Percentiles rank a stretch among this genome's conserved stretches.
These are phyloP conservation scores for Notolepis coatsorum DNA, from an alignment of 2,797 vertebrate species.

Conservation along the genomic window DNA sequence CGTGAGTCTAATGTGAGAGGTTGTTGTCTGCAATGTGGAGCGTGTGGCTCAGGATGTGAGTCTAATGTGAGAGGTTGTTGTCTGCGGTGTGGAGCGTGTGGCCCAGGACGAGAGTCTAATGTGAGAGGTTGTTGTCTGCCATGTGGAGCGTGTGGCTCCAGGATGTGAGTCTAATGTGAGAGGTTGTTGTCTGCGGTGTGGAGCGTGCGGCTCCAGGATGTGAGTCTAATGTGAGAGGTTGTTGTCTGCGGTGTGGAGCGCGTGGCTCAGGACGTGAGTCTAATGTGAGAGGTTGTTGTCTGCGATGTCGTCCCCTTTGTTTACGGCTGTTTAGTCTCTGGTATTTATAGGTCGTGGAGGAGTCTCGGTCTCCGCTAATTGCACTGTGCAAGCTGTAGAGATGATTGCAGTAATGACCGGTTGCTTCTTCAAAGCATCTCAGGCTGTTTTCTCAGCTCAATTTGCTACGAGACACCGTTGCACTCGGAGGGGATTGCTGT, in stretches of 20 bases:
- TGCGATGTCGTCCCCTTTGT: slow-evolving; percentile 66
- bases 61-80: slow-evolving; percentile 56
- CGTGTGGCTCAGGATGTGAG: no score
- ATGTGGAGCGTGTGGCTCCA: no score
- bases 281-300: slow-evolving; percentile 55
- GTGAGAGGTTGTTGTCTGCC: slow-evolving; percentile 57
- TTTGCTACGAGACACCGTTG: slow-evolving; percentile 1
- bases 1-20: slow-evolving; percentile 59
- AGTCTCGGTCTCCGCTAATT: slow-evolving; percentile 59
- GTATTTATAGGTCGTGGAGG: slow-evolving; percentile 70
- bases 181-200: slow-evolving; percentile 57
- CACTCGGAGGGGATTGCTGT: slow-evolving; percentile 23
- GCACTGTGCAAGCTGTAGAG: slow-evolving; percentile 51
- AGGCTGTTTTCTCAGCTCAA: slow-evolving; percentile 31
- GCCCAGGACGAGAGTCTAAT: no score
- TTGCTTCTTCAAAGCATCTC: slow-evolving; percentile 55
- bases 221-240: slow-evolving; percentile 58
- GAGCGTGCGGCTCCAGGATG: no score
- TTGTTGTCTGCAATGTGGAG: slow-evolving; percentile 56
- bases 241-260: slow-evolving; percentile 47
- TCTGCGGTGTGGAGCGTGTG: no score
- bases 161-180: slow-evolving; percentile 58
- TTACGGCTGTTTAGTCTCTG: slow-evolving; percentile 68
- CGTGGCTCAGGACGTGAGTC: slow-evolving; percentile 54
- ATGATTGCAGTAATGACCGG: slow-evolving; percentile 66